phyloP scores from a whole-genome alignment of 2,888 invertebrate species.

The Andrena praecox region DNA sequence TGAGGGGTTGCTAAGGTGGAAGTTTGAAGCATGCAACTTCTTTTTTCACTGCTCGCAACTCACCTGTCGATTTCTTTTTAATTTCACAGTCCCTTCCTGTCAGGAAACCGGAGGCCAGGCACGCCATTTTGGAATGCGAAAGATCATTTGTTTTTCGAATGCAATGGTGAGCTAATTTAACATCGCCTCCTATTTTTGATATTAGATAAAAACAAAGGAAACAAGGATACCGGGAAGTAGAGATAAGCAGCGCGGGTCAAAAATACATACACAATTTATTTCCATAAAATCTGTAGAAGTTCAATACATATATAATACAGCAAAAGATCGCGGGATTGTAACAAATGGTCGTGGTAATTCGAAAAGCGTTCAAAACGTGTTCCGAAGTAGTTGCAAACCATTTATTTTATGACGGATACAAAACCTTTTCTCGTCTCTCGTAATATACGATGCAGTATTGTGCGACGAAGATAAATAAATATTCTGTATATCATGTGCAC shows the following conservation, averaged over 20 bases:
- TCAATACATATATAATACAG: constrained; percentile 2
- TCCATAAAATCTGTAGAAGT: constrained; percentile 23
- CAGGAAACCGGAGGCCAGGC: constrained; percentile 2
- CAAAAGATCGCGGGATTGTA: constrained; percentile 9
- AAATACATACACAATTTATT: constrained; percentile 62
- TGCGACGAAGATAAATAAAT: background rate
- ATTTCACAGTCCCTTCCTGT: constrained; percentile 35
- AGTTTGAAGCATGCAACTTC: constrained; percentile 51
- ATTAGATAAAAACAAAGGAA: background rate
- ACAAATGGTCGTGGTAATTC: constrained; percentile 23
- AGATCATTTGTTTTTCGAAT: constrained; percentile 30
- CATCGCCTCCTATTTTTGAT: background rate
- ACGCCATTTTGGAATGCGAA: constrained; percentile 46
- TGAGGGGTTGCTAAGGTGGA: constrained; percentile 62
- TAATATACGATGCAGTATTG: background rate
- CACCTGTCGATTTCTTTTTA: constrained; percentile 42
- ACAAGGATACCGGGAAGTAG: background rate
- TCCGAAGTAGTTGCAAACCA: background rate
- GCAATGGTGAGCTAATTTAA: constrained; percentile 15
- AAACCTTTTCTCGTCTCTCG: background rate
- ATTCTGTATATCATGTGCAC: constrained; percentile 1
- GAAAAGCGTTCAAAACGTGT: constrained; percentile 2
- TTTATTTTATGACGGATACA: constrained; percentile 19
- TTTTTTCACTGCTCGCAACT: constrained; percentile 36
- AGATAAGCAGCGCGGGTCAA: constrained; percentile 14